Base-by-base conservation (phyloP, 2,797 vertebrate genomes). In the Serranus cabrilla region DNA sequence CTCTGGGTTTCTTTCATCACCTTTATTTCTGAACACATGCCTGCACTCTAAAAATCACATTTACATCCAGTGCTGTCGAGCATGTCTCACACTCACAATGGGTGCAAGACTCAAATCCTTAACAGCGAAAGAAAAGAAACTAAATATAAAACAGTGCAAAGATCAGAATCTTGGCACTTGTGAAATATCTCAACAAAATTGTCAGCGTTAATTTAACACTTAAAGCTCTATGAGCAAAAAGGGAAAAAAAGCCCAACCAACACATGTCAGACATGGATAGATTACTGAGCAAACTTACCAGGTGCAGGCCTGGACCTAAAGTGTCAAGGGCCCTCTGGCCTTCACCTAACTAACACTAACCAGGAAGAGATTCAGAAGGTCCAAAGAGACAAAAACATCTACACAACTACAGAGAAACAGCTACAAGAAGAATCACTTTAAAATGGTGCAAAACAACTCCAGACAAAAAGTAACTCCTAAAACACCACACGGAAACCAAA, bases 1-100 rank as follows among this genome's bases (percentile, higher is more conserved):
- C 60, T 70, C 9, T 2, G 62, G 68, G 13, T 70, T 60, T 65
- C 4, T 55, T 80, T 69, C 56, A 73, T 79, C 75, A 23, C 52
- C 76, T 67, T 71, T 7, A 27, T 10, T 81, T 76, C 17, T 2
- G 1, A 0, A 4, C 27, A 58, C 54, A 61, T 6, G 56, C 10
- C 0, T 65, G 63, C 31, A 40, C 46, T 39, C 51, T 21, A 47
- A 51, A 70, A 45, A 80, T 55, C 23, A 7, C 2, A 0, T 62
- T 62, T 37, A 58, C 46, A 7, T 59, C 18, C n/a, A 2, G n/a
- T 18, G 60, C 6, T 7, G 17, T 31, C 11, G 20, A 8, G 21
- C 14, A 49, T 34, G 11, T 31, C 12, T 67, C 55, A 52, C 55
- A 40, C 21, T 66, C 47, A 51, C 65, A 60, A 6, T 20, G 11